A percentile compares a stretch with the other conserved stretches of the same genome.
Conservation (phyloP, 1,140 invertebrate species). For the Lasioglossum albipes region DNA sequence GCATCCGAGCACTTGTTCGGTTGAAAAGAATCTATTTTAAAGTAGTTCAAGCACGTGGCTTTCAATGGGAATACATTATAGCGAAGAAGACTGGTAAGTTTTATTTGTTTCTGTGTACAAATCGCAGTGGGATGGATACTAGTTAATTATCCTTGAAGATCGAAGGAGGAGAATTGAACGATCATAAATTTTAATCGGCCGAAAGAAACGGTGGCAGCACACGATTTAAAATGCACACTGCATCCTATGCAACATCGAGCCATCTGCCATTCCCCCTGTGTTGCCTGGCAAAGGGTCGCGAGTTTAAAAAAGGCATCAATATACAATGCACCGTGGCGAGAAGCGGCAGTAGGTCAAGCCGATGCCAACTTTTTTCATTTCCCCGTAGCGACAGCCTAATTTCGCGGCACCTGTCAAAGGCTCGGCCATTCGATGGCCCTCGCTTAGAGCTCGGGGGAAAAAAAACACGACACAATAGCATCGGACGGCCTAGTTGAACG, state of each 20-base stretch:
- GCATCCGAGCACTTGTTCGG: no score
- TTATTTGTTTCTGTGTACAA: no score
- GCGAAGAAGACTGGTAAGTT: no score
- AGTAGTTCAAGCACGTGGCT: not conserved
- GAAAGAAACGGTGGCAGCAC: no score
- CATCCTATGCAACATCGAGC: no score
- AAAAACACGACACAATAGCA: not conserved
- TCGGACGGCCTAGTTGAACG: not conserved
- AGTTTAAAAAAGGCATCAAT: constrained; percentile 19
- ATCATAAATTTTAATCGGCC: no score
- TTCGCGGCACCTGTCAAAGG: constrained; percentile 15
- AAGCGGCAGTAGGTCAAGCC: constrained; percentile 28
- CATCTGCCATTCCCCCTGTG: not conserved
- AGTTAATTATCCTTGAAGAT: no score
- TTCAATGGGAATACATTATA: not conserved
- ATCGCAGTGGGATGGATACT: no score
- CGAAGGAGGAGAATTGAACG: no score
- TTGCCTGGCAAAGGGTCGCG: not conserved
- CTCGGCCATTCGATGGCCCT: constrained; percentile 21
- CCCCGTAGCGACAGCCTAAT: constrained; percentile 27
- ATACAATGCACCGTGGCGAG: not conserved
- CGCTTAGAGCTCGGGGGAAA: not conserved
- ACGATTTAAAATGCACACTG: no score
- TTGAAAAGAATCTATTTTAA: no score
- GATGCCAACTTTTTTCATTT: constrained; percentile 41